phyloP scores from a whole-genome alignment of 2,888 invertebrate species.

The Spilosoma lubricipeda region DNA sequence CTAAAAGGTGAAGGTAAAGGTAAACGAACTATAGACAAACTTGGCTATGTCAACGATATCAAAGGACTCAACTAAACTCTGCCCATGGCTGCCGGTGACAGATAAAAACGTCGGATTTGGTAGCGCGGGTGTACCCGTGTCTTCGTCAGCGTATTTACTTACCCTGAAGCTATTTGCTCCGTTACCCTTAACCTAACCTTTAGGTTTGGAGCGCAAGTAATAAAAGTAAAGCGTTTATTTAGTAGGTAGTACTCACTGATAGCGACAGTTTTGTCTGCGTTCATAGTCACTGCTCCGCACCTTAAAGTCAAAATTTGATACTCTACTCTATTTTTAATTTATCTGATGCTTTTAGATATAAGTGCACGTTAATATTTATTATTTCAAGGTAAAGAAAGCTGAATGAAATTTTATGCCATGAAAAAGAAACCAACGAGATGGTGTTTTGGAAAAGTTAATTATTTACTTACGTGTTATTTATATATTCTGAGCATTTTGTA shows the following conservation, averaged over 20 bases:
- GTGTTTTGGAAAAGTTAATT: not conserved
- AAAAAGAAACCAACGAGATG: not conserved
- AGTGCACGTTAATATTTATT: too few species aligned
- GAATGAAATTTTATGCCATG: not conserved
- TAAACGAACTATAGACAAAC: conserved; percentile 53
- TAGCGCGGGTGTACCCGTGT: conserved; percentile 72
- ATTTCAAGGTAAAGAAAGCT: too few species aligned
- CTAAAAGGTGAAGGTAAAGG: conserved; percentile 34
- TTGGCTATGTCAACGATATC: conserved; percentile 68
- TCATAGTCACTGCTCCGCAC: too few species aligned
- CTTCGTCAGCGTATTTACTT: conserved; percentile 84
- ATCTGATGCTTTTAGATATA: too few species aligned
- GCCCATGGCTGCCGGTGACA: conserved; percentile 77
- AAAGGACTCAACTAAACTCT: conserved; percentile 70
- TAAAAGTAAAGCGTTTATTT: conserved; percentile 31
- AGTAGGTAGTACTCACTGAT: not conserved
- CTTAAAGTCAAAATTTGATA: too few species aligned
- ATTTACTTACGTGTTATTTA: not conserved
- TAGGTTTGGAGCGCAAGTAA: conserved; percentile 47
- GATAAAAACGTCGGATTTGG: conserved; percentile 79
- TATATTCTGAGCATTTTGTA: too few species aligned
- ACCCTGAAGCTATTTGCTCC: conserved; percentile 83
- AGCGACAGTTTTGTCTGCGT: too few species aligned
- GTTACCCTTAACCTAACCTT: conserved; percentile 79
- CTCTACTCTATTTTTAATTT: too few species aligned